A percentile compares a stretch with the other conserved stretches of the same genome.
Evolutionary conservation across 2,797 vertebrate genomes (phyloP).

Genomic region (Anguilla megastoma): DNA sequence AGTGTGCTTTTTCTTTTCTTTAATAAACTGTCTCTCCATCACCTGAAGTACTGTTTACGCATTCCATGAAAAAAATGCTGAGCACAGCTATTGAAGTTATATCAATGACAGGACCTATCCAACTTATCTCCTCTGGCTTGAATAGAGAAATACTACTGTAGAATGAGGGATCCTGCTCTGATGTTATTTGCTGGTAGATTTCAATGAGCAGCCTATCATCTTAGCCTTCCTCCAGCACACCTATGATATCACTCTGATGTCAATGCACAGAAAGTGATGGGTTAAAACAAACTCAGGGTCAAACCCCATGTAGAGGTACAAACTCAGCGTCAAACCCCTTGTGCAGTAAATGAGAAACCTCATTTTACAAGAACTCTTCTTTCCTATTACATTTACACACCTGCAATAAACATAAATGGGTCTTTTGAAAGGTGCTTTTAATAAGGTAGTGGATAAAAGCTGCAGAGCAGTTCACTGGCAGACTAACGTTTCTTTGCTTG

Average conservation of each 20-base stretch:
- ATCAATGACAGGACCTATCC: background rate
- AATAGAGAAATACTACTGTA: background rate
- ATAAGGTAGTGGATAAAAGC: background rate
- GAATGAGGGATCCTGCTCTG: background rate
- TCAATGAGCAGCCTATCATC: background rate
- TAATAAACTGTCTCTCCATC: background rate
- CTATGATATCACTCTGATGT: background rate
- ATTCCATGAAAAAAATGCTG: slow-evolving; percentile 6
- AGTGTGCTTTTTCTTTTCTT: background rate
- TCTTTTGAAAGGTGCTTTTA: background rate
- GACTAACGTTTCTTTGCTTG: background rate
- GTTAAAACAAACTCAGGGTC: background rate
- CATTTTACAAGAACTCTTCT: background rate
- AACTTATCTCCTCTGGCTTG: background rate
- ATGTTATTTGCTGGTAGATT: background rate
- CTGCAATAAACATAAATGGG: background rate
- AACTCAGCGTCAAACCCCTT: background rate
- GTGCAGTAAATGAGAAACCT: background rate
- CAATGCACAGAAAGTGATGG: background rate
- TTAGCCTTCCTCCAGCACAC: background rate
- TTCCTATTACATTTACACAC: background rate
- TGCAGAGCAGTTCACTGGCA: background rate
- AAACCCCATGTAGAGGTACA: background rate
- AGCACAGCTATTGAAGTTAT: background rate
- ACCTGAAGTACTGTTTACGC: background rate